Base-by-base conservation (phyloP, 2,113 vertebrate genomes). In the Struthidea cinerea region DNA sequence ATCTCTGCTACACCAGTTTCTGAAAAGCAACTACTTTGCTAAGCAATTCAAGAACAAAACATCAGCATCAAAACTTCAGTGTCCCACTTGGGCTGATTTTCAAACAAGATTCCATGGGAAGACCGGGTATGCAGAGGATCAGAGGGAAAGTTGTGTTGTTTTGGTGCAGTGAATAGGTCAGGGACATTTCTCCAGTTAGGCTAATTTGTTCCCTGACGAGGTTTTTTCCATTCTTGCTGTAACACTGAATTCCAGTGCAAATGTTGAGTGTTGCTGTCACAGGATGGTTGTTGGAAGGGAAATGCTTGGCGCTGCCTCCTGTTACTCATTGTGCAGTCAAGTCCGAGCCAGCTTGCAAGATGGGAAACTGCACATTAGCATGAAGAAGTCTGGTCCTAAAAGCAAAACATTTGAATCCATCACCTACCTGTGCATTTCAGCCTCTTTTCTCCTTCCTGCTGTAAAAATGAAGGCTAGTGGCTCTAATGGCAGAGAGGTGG, bases 151-250 rank as follows among this genome's bases (percentile, higher is more conserved):
- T 42, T 87, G 65, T 41, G 57, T 64, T 94, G 80, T 87, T 94
- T 76, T 56, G 79, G 46, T 79, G 59, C 82, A 76, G 37, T 65
- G 90, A 69, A 44, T 16, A 77, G 65, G 63, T 41, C 26, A 41
- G 84, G 61, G 87, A 79, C 28, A 5, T 95, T 94, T 94, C 80
- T 94, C 82, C 76, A 71, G 39, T 84, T 60, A 49, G 84, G 52
- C 57, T 88, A 21, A 81, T 94, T 91, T 92, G 49, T 95, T 94
- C 90, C 56, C 80, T 96, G 88, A 84, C 0, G 6, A 71, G 9
- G 4, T 80, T 94, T 95, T 92, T 94, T 92, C 95, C 94, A 52
- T 93, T 93, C 64, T 93, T 93, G 76, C 46, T 59, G 63, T 75
- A 95, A 84, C 75, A 32, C 55, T 84, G 91, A 71, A 93, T 89